Evolutionary conservation across 2,113 vertebrate species (phyloP), one percentile per base, ranked within the genome.

Genomic region (Rhinogobius similis): DNA sequence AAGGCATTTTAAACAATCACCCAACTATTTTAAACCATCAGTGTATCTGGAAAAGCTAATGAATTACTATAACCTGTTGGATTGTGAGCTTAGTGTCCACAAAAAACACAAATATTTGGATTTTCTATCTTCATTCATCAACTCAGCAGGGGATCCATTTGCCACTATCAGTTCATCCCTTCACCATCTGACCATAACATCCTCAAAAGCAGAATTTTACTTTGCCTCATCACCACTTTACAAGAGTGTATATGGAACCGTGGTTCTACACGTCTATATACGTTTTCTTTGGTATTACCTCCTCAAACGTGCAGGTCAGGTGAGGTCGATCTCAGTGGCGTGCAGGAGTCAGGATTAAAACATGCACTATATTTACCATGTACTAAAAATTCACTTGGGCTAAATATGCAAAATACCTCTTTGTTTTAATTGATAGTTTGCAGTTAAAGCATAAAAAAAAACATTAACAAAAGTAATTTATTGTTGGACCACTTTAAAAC

Each of bases 401-500:
- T 67, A 70, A 67, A 12, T 41, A 56, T 39, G 59, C 68, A 69
- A 72, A 43, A 66, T 32, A 69, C 67, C 85, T 48, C 73, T 73
- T 67, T 70, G 74, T 56, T 27, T 7, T 56, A 56, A 87, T 75
- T 68, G 72, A 89, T 77, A 67, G 64, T 48, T 58, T 4, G 10
- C 50, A 65, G 78, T 77, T 73, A 84, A 76, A 73, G 77, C 76
- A 77, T 76, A 12, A 1, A 73, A 72, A n/a, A 68, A 84, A 82
- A 85, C 85, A 83, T 79, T 85, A 87, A 84, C 69, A 76, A 62
- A 59, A 75, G 59, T 79, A 80, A 75, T 70, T 73, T 41, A 68
- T 65, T 10, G 43, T 14, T 63, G 21, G 12, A 12, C 29, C 64
- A 63, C n/a, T 14, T 82, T 77, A 78, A 77, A 87, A 84, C 83